Evolutionary conservation across 2,113 vertebrate species (phyloP).

Genomic region (Abramis brama): DNA sequence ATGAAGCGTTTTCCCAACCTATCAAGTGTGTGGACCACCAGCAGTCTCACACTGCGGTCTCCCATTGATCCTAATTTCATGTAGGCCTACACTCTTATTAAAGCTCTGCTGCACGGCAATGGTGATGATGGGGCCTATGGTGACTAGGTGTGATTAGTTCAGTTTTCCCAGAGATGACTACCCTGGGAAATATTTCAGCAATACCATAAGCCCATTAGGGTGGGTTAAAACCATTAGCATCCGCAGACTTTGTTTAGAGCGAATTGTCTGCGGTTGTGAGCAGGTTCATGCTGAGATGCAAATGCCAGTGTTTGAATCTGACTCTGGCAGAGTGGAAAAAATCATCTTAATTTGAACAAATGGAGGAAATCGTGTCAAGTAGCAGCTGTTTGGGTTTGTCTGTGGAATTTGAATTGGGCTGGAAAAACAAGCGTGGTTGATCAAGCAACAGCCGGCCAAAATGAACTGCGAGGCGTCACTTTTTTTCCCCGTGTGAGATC

Average conservation of each 20-base stretch:
- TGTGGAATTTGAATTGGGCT: constrained; percentile 47
- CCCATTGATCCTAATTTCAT: constrained; percentile 44
- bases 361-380: constrained; percentile 57
- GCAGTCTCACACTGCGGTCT: constrained; percentile 24
- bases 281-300: constrained; percentile 52
- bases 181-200: constrained; percentile 49
- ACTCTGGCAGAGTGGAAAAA: constrained; percentile 46
- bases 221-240: constrained; percentile 49
- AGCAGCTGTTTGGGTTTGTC: constrained; percentile 54
- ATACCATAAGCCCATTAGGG: constrained; percentile 45
- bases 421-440: constrained; percentile 43
- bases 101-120: constrained; percentile 40
- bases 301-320: constrained; percentile 50
- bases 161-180: constrained; percentile 26
- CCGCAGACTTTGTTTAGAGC: constrained; percentile 52
- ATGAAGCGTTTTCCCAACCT: constrained; percentile 24
- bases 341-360: constrained; percentile 64
- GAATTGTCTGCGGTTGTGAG: constrained; percentile 44
- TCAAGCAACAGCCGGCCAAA: constrained; percentile 27
- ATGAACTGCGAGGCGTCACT: constrained; percentile 17
- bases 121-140: constrained; percentile 37
- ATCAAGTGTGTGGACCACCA: constrained; percentile 37
- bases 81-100: constrained; percentile 39
- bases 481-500: constrained; percentile 43
- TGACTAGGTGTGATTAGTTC: constrained; percentile 29